A percentile compares a stretch with the other conserved stretches of the same genome.
These are phyloP conservation scores for Reinhardtius hippoglossoides DNA, from an alignment of 2,113 vertebrate species.

Conservation along the genomic window DNA sequence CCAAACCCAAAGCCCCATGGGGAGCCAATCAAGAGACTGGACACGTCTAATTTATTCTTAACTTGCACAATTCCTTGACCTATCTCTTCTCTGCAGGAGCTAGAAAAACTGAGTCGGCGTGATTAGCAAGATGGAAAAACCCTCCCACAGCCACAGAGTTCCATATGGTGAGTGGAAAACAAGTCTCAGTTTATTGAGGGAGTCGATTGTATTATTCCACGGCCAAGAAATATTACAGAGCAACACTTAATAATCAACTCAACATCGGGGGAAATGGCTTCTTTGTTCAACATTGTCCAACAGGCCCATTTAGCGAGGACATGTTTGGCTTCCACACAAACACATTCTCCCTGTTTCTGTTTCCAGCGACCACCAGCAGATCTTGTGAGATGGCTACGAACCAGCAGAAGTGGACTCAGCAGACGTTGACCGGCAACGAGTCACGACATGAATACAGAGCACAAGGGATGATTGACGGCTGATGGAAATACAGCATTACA, in stretches of 20 bases:
- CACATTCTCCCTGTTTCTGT: neutral
- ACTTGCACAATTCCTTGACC: neutral
- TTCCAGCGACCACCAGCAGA: neutral
- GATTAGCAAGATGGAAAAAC: conserved; percentile 15
- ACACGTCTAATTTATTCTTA: neutral
- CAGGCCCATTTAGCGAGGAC: neutral
- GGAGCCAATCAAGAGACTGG: conserved; percentile 11
- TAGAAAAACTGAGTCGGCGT: conserved; percentile 1
- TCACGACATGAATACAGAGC: neutral
- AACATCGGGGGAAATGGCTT: neutral
- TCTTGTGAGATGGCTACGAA: neutral
- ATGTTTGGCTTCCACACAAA: neutral
- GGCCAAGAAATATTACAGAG: neutral
- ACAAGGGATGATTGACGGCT: neutral
- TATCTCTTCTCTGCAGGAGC: neutral
- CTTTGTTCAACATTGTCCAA: neutral
- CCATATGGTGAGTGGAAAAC: conserved; percentile 11
- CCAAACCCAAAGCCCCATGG: neutral
- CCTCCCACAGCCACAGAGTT: conserved; percentile 3
- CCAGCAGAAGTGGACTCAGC: neutral
- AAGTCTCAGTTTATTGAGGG: conserved; percentile 22
- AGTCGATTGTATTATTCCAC: neutral
- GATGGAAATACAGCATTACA: neutral
- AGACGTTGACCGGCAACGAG: neutral
- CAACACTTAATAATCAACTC: conserved; percentile 3